Percentiles rank a stretch among this genome's conserved stretches.
These are phyloP conservation scores for Neoniphon sammara DNA, from an alignment of 2,797 vertebrate genomes.

Conservation along the genomic window DNA sequence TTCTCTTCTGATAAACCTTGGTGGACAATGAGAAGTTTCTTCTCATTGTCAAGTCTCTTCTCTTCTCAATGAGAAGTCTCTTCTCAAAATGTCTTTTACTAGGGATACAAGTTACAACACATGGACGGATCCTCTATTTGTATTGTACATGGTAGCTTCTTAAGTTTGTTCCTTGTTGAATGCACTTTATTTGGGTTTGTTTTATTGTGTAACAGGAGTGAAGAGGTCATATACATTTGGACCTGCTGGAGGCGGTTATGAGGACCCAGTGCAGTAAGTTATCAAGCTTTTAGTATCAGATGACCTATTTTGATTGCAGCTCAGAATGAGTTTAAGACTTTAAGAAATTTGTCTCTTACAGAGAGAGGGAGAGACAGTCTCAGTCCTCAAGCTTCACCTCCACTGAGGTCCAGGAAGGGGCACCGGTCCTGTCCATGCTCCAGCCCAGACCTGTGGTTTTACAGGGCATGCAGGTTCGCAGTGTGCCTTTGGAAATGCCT, in stretches of 20 bases:
- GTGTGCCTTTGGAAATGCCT: constrained; percentile 90
- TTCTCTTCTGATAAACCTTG: too few relatives aligned
- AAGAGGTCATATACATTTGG: constrained; percentile 93
- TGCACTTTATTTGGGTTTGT: constrained; percentile 4
- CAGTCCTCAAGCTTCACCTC: constrained; percentile 95
- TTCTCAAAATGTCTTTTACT: too few relatives aligned
- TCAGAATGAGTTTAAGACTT: background rate
- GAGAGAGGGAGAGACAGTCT: constrained; percentile 92
- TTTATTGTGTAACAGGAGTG: constrained; percentile 80
- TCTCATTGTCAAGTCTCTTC: too few relatives aligned
- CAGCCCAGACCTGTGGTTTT: constrained; percentile 89
- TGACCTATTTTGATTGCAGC: constrained; percentile 6
- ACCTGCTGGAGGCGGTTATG: constrained; percentile 90
- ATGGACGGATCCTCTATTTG: background rate
- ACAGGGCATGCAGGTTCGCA: constrained; percentile 95
- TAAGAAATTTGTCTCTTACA: constrained; percentile 54
- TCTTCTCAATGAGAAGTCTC: too few relatives aligned
- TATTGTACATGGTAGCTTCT: background rate
- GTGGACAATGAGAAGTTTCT: too few relatives aligned
- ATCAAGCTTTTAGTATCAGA: background rate
- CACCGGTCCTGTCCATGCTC: constrained; percentile 85
- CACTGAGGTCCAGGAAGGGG: constrained; percentile 88
- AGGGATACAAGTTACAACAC: too few relatives aligned
- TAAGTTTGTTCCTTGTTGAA: constrained; percentile 1
- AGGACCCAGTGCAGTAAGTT: constrained; percentile 90